Evolutionary conservation across 2,797 vertebrate genomes (phyloP), one percentile per base, ranked within the genome.

Genomic region (Clangula hyemalis): DNA sequence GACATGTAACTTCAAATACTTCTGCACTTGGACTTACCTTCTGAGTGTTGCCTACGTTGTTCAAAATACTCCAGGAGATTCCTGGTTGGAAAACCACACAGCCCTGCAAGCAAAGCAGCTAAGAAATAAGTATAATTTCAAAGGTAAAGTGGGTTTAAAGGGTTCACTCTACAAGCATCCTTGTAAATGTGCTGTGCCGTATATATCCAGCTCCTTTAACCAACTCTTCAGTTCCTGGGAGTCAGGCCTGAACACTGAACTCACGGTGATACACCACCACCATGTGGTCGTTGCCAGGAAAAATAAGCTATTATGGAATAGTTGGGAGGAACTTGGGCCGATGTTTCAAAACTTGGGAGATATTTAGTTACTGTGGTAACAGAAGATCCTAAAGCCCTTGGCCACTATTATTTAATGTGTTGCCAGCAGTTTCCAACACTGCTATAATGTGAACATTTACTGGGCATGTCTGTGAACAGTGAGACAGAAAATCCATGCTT

Each of bases 231-330:
- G 20, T 11, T 71, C 25, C 71, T 13, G 39, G 27, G 54, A 92
- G 54, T 45, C 13, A 36, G 53, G 3, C 3, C 79, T 47, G 58
- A 43, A 36, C 34, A 22, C 2, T n/a, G 86, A 80, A 89, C 61
- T 61, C 21, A 11, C 38, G 86, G 86, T 95, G 62, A 87, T 75
- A 93, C 56, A 92, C 83, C 82, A 60, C 96, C 97, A 96, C 92
- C 97, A 20, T 95, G 97, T 95, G 97, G 95, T 61, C 60, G 36
- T 24, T 76, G 13, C 16, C 39, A 13, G 87, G 49, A 94, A 87
- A 89, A 83, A 85, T 21, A 79, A 82, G 21, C 47, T 68, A 18
- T 47, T 11, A 4, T 9, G 27, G 66, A 41, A 30, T 0, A 18
- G 8, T 2, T 11, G 34, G 30, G 53, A 45, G 34, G 45, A 73